Conservation (phyloP, 2,113 vertebrate genomes). For the Clupea harengus region DNA sequence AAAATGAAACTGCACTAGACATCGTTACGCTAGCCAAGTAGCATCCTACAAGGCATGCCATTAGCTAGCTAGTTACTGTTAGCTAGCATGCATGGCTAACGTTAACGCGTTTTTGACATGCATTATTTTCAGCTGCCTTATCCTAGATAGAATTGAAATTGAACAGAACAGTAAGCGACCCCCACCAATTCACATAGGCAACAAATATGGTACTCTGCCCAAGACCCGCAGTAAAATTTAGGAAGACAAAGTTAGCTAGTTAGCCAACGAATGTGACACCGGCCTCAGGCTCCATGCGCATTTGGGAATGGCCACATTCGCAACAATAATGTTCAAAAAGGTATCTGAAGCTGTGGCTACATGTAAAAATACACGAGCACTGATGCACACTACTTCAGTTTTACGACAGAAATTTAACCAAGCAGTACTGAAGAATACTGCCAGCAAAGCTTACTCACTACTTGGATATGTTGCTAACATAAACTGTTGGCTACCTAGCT, state of each 20-base stretch:
- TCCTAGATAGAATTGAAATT: neutral
- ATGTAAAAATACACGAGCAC: neutral
- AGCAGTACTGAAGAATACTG: neutral
- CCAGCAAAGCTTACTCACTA: neutral
- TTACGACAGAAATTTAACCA: neutral
- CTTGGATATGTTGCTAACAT: neutral
- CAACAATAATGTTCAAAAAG: neutral
- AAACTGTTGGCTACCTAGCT: neutral
- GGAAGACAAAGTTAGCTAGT: neutral
- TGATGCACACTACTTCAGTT: neutral
- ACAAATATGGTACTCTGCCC: neutral
- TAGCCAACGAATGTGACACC: conserved; percentile 5
- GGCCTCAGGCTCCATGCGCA: conserved; percentile 13
- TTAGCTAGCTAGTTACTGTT: neutral
- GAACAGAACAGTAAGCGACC: neutral
- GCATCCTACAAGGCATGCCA: neutral
- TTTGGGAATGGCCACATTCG: conserved; percentile 4
- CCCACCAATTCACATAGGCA: neutral
- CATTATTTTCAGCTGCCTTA: neutral
- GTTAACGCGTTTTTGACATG: neutral
- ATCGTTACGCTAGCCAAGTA: conserved; percentile 14
- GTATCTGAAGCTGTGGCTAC: neutral
- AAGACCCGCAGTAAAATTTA: neutral
- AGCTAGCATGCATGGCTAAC: neutral
- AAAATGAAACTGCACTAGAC: conserved; percentile 23